phyloP scores from a whole-genome alignment of 2,888 invertebrate genomes.

The Campoplex nolae region DNA sequence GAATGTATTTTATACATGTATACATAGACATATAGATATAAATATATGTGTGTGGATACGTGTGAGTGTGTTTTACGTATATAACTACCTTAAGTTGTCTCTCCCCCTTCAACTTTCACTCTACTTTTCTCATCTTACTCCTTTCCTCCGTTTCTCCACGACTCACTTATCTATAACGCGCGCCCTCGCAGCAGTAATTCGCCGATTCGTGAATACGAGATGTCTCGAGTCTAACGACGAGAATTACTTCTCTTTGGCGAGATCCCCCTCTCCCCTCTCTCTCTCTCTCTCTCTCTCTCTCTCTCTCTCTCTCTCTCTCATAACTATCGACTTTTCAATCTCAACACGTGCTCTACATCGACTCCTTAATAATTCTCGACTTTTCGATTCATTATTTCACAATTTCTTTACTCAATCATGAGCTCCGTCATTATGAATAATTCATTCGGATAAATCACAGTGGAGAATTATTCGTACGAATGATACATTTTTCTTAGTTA shows the following conservation, averaged over 20 bases:
- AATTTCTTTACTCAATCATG: constrained; percentile 10
- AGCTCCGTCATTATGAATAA: constrained; percentile 24
- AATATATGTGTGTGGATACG: constrained; percentile 4
- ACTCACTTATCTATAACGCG: constrained; percentile 45
- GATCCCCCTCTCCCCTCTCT: too few relatives aligned
- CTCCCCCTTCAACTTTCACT: constrained; percentile 48
- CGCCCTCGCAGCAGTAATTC: constrained; percentile 53
- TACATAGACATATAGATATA: neutral
- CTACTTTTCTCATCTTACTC: constrained; percentile 36
- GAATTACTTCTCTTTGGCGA: constrained; percentile 39
- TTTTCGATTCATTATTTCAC: constrained; percentile 21
- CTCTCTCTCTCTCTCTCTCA: neutral
- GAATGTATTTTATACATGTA: neutral
- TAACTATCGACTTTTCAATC: constrained; percentile 34
- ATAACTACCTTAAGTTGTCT: constrained; percentile 3
- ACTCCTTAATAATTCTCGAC: constrained; percentile 15
- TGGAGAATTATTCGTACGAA: neutral
- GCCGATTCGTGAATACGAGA: constrained; percentile 64
- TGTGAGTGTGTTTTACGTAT: constrained; percentile 7
- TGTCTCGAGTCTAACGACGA: constrained; percentile 45
- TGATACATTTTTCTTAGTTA: neutral
- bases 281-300: too few relatives aligned
- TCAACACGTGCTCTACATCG: constrained; percentile 29
- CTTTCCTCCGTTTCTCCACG: constrained; percentile 26
- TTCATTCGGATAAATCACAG: neutral